Evolutionary conservation across 1,140 invertebrate species (phyloP).

Genomic region (Nixonia krombeini): DNA sequence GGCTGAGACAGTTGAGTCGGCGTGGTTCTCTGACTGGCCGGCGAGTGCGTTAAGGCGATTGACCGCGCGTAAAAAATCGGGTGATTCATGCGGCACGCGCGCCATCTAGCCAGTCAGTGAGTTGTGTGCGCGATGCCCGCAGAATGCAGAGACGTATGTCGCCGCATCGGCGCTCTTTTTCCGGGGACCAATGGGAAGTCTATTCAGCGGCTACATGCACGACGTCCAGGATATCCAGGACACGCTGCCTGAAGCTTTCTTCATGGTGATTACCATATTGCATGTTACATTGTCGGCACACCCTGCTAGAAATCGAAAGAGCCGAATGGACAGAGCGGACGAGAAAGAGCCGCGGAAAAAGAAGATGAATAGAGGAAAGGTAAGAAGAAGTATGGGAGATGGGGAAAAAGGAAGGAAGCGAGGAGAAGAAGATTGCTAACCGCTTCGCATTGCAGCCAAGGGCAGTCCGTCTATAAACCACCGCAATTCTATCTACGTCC

Average conservation of each 20-base stretch:
- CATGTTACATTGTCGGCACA: constrained; percentile 31
- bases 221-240: constrained; percentile 26
- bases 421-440: constrained; percentile 5
- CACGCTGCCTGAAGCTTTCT: constrained; percentile 12
- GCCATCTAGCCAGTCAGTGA: constrained; percentile 21
- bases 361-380: background rate
- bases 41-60: constrained; percentile 34
- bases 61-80: constrained; percentile 26
- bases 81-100: constrained; percentile 36
- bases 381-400: background rate
- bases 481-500: constrained; percentile 53
- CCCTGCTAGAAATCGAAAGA: constrained; percentile 13
- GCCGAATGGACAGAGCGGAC: background rate
- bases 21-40: background rate
- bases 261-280: constrained; percentile 39
- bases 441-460: constrained; percentile 52
- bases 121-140: constrained; percentile 11
- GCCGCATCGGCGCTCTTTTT: constrained; percentile 15
- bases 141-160: constrained; percentile 32
- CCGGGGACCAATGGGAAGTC: constrained; percentile 12
- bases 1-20: no score
- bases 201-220: constrained; percentile 22
- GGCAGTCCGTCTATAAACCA: constrained; percentile 57
- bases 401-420: background rate
- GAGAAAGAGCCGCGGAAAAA: background rate